phyloP scores from a whole-genome alignment of 2,888 invertebrate genomes.

The Flexamia atlantica region DNA sequence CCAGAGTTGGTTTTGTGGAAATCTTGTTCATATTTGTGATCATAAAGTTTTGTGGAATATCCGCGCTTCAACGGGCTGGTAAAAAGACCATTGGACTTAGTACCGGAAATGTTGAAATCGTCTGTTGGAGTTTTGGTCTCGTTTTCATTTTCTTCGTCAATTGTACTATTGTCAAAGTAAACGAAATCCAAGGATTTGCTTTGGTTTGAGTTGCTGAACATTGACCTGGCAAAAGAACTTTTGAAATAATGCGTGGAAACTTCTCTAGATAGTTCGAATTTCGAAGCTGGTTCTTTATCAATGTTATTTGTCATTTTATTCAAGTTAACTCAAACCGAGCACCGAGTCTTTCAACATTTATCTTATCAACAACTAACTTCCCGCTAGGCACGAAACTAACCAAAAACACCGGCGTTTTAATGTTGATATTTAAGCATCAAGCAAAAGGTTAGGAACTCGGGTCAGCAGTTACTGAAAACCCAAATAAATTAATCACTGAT shows the following conservation, averaged over 20 bases:
- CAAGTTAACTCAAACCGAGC: not conserved
- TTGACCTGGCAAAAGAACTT: conserved; percentile 70
- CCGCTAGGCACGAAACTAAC: conserved; percentile 3
- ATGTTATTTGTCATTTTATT: conserved; percentile 42
- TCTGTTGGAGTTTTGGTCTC: conserved; percentile 58
- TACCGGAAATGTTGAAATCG: conserved; percentile 18
- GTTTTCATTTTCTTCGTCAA: conserved; percentile 65
- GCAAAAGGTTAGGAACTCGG: not conserved
- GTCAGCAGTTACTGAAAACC: not conserved
- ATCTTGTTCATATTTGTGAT: conserved; percentile 56
- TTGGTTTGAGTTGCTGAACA: conserved; percentile 68
- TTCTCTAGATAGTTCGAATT: conserved; percentile 67
- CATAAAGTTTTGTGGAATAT: conserved; percentile 36
- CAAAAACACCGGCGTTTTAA: conserved; percentile 8
- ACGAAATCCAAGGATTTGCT: conserved; percentile 69
- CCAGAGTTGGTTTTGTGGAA: conserved; percentile 51
- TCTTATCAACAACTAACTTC: no score
- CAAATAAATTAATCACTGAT: not conserved
- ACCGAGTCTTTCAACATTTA: no score
- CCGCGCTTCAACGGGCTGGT: conserved; percentile 43
- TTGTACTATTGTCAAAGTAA: conserved; percentile 66
- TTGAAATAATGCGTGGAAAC: conserved; percentile 68
- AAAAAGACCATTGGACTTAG: not conserved
- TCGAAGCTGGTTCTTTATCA: conserved; percentile 59
- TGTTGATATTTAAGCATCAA: not conserved